These are phyloP conservation scores for Pristionchus arcanus DNA, from an alignment of 2,888 invertebrate genomes.

Conservation along the genomic window DNA sequence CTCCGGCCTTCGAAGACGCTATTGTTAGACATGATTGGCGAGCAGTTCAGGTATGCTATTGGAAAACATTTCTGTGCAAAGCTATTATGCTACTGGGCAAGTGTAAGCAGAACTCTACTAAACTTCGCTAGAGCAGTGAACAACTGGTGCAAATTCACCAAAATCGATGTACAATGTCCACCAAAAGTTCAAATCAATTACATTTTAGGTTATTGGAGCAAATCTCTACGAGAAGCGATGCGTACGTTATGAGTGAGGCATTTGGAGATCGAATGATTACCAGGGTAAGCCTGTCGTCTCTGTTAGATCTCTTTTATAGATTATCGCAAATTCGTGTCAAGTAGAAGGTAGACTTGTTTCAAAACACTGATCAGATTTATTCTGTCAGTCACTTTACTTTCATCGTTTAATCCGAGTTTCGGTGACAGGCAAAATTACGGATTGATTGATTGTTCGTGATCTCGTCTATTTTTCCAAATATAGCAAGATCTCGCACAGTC, in stretches of 20 bases:
- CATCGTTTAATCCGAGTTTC: too few relatives aligned
- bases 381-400: too few relatives aligned
- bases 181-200: background rate
- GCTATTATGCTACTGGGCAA: background rate
- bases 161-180: too few relatives aligned
- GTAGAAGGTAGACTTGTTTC: too few relatives aligned
- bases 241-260: background rate
- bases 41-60: background rate
- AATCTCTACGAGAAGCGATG: background rate
- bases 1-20: background rate
- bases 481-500: background rate
- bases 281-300: background rate
- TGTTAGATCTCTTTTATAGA: too few relatives aligned
- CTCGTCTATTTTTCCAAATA: background rate
- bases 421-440: too few relatives aligned
- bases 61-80: too few relatives aligned
- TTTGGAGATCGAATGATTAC: background rate
- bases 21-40: background rate
- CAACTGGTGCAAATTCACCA: too few relatives aligned
- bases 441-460: background rate
- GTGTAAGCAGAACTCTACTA: background rate
- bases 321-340: too few relatives aligned
- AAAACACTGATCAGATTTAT: too few relatives aligned
- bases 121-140: too few relatives aligned
- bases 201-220: constrained; percentile 7